Evolutionary conservation across 1,140 invertebrate species (phyloP).

Genomic region (Apis cerana): DNA sequence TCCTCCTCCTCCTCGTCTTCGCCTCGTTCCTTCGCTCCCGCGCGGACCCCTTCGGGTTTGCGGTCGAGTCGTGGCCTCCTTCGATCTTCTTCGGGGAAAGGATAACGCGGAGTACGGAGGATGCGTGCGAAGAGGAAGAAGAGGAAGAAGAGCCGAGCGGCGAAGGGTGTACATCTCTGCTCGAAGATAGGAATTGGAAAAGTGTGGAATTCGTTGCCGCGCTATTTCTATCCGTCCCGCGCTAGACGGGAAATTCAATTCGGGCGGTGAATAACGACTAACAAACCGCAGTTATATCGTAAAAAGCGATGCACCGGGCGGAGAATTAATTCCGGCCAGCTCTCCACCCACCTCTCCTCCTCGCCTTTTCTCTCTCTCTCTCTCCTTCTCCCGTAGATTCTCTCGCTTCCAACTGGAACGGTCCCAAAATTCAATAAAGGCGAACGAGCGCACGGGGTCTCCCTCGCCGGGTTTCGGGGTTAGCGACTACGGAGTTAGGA

Average conservation of each 20-base stretch:
- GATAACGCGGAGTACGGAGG: too few relatives aligned
- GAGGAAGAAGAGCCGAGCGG: too few relatives aligned
- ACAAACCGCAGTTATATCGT: conserved; percentile 81
- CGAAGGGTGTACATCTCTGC: too few relatives aligned
- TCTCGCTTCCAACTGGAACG: conserved; percentile 71
- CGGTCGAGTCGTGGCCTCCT: background rate
- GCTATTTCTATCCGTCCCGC: conserved; percentile 42
- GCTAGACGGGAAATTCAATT: conserved; percentile 75
- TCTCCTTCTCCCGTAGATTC: background rate
- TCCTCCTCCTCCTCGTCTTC: background rate
- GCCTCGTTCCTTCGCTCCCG: background rate
- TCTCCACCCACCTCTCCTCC: conserved; percentile 63
- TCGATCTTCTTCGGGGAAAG: background rate
- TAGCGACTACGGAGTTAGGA: conserved; percentile 50
- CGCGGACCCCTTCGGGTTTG: background rate
- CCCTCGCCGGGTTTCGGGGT: conserved; percentile 63
- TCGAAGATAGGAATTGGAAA: background rate
- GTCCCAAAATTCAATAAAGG: conserved; percentile 81
- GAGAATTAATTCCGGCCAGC: conserved; percentile 80
- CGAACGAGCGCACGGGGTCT: conserved; percentile 71
- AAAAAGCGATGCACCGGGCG: conserved; percentile 80
- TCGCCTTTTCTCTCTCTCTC: conserved; percentile 16
- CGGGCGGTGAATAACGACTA: conserved; percentile 80
- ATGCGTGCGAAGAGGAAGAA: too few relatives aligned
- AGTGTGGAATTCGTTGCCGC: background rate